phyloP scores from a whole-genome alignment of 2,888 invertebrate genomes.

The Amphiduros pacificus region DNA sequence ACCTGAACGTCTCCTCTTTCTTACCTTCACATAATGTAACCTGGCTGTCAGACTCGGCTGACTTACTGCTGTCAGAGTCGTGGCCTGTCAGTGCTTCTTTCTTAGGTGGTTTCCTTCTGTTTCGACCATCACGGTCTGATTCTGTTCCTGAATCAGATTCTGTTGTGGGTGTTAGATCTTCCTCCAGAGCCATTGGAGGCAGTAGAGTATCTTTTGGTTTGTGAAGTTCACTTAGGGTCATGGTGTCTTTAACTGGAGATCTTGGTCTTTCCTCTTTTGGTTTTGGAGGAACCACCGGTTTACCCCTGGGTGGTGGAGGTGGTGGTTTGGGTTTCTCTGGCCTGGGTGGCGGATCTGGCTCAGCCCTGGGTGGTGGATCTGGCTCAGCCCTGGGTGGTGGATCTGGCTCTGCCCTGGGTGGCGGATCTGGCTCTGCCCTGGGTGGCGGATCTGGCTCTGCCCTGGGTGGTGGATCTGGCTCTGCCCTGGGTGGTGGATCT shows the following conservation, averaged over 20 bases:
- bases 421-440: too few relatives aligned
- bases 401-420: too few relatives aligned
- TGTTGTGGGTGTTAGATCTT: conserved; percentile 14
- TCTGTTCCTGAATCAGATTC: conserved; percentile 15
- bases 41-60: neutral
- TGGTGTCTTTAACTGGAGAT: too few relatives aligned
- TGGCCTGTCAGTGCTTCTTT: neutral
- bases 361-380: too few relatives aligned
- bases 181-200: conserved; percentile 10
- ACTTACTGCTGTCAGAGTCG: neutral
- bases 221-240: neutral
- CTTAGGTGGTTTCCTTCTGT: neutral
- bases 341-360: too few relatives aligned
- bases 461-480: too few relatives aligned
- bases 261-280: neutral
- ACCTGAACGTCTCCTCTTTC: neutral
- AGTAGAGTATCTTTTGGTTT: neutral
- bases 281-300: neutral
- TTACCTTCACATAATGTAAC: neutral
- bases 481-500: too few relatives aligned
- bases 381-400: too few relatives aligned
- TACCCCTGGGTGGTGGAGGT: too few relatives aligned
- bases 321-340: too few relatives aligned
- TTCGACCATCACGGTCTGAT: neutral
- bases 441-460: too few relatives aligned